Conservation (phyloP, 2,113 vertebrate species). For the Coreoperca whiteheadi region DNA sequence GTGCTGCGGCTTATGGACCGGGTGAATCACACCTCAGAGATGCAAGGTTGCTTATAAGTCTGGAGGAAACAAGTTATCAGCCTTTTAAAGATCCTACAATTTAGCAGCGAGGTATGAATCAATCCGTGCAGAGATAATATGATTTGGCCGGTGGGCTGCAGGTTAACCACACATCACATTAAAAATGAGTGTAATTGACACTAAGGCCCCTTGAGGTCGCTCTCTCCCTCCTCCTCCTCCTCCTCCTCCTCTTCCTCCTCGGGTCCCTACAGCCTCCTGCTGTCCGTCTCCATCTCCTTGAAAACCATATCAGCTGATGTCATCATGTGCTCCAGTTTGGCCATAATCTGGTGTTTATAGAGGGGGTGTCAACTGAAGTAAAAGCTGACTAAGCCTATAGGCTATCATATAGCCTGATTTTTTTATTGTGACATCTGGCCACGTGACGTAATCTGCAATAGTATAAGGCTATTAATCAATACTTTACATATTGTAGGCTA, state of each 20-base stretch:
- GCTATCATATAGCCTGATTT: not conserved
- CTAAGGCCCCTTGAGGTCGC: slow-evolving; percentile 64
- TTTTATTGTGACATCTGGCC: not conserved
- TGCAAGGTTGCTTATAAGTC: not conserved
- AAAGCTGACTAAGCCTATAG: not conserved
- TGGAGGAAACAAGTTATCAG: not conserved
- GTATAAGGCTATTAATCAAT: not conserved
- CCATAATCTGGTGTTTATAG: not conserved
- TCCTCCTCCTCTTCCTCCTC: not conserved
- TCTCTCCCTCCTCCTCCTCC: slow-evolving; percentile 6
- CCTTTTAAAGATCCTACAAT: not conserved
- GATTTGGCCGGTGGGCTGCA: not conserved
- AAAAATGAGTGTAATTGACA: slow-evolving; percentile 40
- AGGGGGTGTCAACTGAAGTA: not conserved
- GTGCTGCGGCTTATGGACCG: not conserved
- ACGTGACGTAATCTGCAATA: slow-evolving; percentile 37
- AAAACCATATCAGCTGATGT: slow-evolving; percentile 54
- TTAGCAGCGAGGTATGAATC: not conserved
- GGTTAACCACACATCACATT: slow-evolving; percentile 2
- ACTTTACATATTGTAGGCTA: not conserved
- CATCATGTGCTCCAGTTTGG: slow-evolving; percentile 28
- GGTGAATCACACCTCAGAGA: slow-evolving; percentile 1
- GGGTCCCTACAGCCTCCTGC: slow-evolving; percentile 28
- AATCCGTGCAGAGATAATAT: not conserved
- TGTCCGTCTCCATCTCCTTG: slow-evolving; percentile 33